Conservation (phyloP, 2,888 invertebrate species). For the Spisula subtruncata region DNA sequence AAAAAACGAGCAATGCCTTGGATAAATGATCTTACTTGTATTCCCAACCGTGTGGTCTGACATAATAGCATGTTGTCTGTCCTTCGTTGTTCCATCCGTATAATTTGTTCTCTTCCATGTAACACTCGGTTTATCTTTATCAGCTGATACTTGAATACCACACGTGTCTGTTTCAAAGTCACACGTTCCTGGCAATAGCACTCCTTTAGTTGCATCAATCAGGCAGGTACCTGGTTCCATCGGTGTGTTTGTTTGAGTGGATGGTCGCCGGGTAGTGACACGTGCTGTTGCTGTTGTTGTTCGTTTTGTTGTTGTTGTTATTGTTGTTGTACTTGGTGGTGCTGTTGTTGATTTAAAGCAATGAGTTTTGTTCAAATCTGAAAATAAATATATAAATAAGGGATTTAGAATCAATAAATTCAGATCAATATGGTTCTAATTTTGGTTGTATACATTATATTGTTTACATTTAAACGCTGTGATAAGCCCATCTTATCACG, state of each 20-base stretch:
- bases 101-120: conserved; percentile 49
- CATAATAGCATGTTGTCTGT: not conserved
- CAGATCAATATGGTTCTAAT: no score
- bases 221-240: not conserved
- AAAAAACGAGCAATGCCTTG: no score
- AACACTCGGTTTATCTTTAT: not conserved
- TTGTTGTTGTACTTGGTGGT: conserved; percentile 34
- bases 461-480: no score
- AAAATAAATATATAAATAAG: not conserved
- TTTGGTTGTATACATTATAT: no score
- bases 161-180: conserved; percentile 59
- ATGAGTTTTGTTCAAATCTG: conserved; percentile 27
- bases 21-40: not conserved
- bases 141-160: conserved; percentile 38
- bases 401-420: no score
- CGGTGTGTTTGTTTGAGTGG: not conserved
- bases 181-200: conserved; percentile 54
- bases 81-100: not conserved
- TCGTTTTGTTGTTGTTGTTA: conserved; percentile 32
- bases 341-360: conserved; percentile 26
- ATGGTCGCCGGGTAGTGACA: not conserved
- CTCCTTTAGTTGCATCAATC: not conserved
- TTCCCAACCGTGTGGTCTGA: conserved; percentile 33
- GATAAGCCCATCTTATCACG: no score
- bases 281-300: conserved; percentile 12